phyloP scores from a whole-genome alignment of 2,113 vertebrate genomes.

The Aldabrachelys gigantea region DNA sequence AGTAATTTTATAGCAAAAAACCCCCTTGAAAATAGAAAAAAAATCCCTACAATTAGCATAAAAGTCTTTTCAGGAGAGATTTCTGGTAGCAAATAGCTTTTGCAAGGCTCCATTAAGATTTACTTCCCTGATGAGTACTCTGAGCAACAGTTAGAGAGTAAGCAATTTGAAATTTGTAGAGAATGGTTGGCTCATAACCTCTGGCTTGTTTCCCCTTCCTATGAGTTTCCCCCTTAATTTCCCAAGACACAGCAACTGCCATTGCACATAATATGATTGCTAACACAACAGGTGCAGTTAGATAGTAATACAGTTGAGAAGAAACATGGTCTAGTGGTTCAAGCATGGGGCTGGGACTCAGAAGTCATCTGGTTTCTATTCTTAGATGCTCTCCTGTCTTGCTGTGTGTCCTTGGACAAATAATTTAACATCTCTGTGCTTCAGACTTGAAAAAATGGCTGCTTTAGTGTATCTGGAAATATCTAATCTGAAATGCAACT shows the following conservation, averaged over 20 bases:
- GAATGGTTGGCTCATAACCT: background rate
- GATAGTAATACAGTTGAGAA: background rate
- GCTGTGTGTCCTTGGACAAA: background rate
- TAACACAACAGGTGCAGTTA: rapidly evolving
- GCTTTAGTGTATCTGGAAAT: background rate
- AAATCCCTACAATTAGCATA: background rate
- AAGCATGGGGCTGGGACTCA: background rate
- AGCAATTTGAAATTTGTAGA: background rate
- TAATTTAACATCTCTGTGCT: background rate
- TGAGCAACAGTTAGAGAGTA: background rate
- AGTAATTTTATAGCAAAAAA: constrained; percentile 2
- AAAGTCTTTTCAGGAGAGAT: background rate
- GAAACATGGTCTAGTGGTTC: background rate
- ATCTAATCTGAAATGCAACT: background rate
- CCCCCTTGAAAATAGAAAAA: background rate
- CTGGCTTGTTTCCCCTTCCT: background rate
- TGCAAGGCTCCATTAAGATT: background rate
- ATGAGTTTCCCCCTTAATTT: background rate
- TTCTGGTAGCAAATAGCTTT: constrained; percentile 26
- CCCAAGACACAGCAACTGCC: background rate
- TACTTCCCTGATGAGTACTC: background rate
- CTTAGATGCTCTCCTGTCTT: background rate
- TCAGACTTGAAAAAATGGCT: background rate
- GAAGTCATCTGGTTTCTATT: background rate
- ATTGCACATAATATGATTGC: background rate